Evolutionary conservation across 2,888 invertebrate genomes (phyloP).

Genomic region (Tachina lurida): DNA sequence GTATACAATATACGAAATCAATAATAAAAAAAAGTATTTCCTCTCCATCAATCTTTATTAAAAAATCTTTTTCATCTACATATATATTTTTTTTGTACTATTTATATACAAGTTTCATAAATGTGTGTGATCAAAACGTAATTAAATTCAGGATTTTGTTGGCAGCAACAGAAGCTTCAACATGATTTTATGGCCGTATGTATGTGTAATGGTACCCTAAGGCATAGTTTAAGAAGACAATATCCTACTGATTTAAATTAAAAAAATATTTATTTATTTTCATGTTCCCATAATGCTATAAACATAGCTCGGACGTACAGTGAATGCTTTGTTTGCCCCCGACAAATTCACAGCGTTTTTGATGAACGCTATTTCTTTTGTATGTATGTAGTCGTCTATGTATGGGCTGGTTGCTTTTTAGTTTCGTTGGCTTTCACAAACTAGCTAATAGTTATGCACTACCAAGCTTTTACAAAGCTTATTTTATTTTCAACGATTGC

Average conservation of each 20-base stretch:
- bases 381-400: too few species aligned
- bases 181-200: conserved; percentile 15
- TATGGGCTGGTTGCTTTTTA: too few species aligned
- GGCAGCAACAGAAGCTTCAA: neutral
- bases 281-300: too few species aligned
- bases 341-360: too few species aligned
- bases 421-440: too few species aligned
- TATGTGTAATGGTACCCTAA: conserved; percentile 35
- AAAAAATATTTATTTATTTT: neutral
- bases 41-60: neutral
- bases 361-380: too few species aligned
- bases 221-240: conserved; percentile 35
- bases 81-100: neutral
- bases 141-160: conserved; percentile 31
- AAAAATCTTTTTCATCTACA: neutral
- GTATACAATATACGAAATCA: neutral
- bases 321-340: too few species aligned
- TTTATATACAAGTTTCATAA: neutral
- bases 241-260: conserved; percentile 26
- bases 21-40: neutral
- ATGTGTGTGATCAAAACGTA: conserved; percentile 23
- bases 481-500: too few species aligned
- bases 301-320: too few species aligned
- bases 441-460: too few species aligned
- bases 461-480: too few species aligned